Evolutionary conservation across 2,797 vertebrate species (phyloP).

Genomic region (Yasuhikotakia modesta): DNA sequence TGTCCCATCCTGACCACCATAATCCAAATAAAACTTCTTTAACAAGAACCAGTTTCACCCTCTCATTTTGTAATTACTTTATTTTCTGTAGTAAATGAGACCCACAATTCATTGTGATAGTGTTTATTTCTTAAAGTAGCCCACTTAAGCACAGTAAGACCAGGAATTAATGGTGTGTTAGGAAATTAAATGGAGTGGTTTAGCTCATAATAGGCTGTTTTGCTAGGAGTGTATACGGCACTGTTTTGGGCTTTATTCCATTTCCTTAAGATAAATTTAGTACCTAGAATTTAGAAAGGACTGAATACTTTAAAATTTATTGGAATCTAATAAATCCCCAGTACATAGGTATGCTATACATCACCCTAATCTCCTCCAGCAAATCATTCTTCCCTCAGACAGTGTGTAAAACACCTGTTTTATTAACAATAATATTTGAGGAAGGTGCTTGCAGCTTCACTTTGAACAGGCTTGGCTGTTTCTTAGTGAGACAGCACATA

Average conservation of each 20-base stretch:
- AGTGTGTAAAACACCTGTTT: neutral
- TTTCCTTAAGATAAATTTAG: neutral
- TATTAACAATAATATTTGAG: slow-evolving; percentile 27
- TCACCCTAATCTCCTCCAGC: neutral
- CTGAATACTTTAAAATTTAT: neutral
- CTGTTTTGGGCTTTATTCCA: neutral
- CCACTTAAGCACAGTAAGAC: neutral
- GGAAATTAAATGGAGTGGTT: too few relatives aligned
- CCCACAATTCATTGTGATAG: neutral
- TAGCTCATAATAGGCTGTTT: too few relatives aligned
- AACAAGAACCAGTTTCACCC: neutral
- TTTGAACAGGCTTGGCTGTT: neutral
- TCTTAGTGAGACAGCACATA: slow-evolving; percentile 43
- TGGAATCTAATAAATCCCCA: neutral
- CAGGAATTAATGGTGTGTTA: too few relatives aligned
- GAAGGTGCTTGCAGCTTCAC: slow-evolving; percentile 27
- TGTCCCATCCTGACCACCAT: too few relatives aligned
- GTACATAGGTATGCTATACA: slow-evolving; percentile 11
- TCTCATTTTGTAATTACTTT: neutral
- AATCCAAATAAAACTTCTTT: too few relatives aligned
- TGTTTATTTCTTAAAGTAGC: neutral
- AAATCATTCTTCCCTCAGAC: slow-evolving; percentile 42
- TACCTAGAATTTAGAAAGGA: neutral
- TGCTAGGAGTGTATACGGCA: too few relatives aligned
- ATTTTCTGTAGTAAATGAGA: neutral